Conservation (phyloP, 2,113 vertebrate species). For the Vulpes ferrilata region DNA sequence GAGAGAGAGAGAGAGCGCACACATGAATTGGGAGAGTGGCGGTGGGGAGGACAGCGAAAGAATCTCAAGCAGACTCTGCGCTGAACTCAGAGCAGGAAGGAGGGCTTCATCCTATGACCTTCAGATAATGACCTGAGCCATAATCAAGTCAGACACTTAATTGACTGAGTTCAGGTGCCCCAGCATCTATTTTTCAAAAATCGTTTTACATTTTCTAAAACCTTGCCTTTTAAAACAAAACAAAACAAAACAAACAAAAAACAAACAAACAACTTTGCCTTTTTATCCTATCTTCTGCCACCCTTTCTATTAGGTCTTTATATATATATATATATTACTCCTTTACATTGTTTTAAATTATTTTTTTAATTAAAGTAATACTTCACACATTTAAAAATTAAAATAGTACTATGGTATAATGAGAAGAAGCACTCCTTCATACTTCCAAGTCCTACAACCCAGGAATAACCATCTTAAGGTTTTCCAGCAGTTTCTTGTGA, state of each 20-base stretch:
- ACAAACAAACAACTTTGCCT: neutral
- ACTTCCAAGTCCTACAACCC: neutral
- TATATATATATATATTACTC: neutral
- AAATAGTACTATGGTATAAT: neutral
- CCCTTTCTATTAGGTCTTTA: neutral
- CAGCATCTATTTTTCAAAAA: neutral
- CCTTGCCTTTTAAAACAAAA: neutral
- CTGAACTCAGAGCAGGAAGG: neutral
- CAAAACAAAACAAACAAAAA: too few species aligned
- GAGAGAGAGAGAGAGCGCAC: neutral
- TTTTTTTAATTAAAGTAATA: neutral
- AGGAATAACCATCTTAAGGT: conserved; percentile 23
- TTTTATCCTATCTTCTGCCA: neutral
- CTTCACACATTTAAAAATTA: neutral
- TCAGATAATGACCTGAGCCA: neutral
- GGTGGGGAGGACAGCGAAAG: neutral
- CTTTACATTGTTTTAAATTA: neutral
- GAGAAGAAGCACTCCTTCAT: neutral
- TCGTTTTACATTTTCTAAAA: neutral
- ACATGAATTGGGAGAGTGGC: neutral
- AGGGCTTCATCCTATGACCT: neutral
- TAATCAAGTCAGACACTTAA: neutral
- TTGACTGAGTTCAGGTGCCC: neutral
- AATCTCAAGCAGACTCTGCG: neutral
- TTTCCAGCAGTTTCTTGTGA: neutral